Conservation (phyloP, 2,113 vertebrate species). For the Crocuta crocuta region DNA sequence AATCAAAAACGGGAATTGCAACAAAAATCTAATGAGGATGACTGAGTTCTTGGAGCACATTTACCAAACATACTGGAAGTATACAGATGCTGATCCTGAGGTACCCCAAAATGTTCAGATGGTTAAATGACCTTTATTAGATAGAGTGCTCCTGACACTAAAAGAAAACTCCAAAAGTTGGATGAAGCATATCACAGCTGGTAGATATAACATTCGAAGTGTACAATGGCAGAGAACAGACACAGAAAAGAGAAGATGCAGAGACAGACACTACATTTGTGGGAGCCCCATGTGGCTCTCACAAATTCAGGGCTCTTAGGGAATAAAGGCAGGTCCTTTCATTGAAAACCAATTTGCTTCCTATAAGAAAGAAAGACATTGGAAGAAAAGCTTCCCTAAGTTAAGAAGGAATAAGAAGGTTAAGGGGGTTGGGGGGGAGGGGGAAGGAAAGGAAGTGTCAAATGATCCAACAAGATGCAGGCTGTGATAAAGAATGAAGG, state of each 20-base stretch:
- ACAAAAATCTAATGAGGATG: neutral
- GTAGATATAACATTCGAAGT: neutral
- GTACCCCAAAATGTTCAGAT: neutral
- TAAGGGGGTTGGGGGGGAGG: neutral
- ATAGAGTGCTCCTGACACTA: neutral
- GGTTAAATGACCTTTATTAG: neutral
- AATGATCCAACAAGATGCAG: neutral
- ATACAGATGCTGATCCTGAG: neutral
- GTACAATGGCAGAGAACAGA: neutral
- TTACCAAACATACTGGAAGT: neutral
- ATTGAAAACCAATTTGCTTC: neutral
- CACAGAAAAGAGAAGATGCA: neutral
- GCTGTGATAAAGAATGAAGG: neutral
- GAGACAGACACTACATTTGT: neutral
- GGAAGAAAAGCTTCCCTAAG: neutral
- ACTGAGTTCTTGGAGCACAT: neutral
- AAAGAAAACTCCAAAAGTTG: neutral
- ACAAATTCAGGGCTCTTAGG: neutral
- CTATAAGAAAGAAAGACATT: neutral
- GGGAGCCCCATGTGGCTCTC: neutral
- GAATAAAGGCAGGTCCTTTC: neutral
- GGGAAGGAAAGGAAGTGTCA: neutral
- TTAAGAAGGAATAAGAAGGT: neutral
- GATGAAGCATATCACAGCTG: neutral
- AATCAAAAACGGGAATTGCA: neutral